These are phyloP conservation scores for Salvator merianae DNA, from an alignment of 2,113 vertebrate genomes.

Conservation along the genomic window DNA sequence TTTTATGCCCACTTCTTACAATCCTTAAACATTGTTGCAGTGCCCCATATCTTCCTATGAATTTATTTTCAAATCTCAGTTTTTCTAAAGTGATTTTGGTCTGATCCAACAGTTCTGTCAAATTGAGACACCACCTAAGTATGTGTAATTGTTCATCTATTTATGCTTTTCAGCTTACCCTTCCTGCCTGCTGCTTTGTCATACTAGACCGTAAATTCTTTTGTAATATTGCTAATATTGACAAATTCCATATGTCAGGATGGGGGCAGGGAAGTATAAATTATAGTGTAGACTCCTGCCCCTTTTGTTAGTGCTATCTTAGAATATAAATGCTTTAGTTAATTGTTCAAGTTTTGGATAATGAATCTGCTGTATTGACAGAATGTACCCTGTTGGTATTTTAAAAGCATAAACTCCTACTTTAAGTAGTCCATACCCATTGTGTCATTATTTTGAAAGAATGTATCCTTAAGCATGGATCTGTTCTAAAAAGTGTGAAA, in stretches of 20 bases:
- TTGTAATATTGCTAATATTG: no score
- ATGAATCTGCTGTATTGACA: not conserved
- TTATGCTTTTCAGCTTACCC: not conserved
- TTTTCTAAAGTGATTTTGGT: not conserved
- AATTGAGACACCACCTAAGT: not conserved
- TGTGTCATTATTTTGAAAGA: not conserved
- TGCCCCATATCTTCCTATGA: not conserved
- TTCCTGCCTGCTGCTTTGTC: not conserved
- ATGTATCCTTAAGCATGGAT: no score
- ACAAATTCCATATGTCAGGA: no score
- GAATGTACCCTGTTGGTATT: not conserved
- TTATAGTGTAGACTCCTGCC: not conserved
- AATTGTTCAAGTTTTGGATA: not conserved
- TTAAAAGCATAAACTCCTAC: not conserved
- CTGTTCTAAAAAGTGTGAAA: not conserved
- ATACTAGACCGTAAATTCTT: not conserved
- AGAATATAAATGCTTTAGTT: not conserved
- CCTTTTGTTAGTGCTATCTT: not conserved
- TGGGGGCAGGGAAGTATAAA: not conserved
- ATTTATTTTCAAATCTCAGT: not conserved
- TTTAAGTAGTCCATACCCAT: not conserved
- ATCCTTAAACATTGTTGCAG: not conserved
- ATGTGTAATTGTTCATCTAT: not conserved
- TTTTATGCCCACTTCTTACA: not conserved
- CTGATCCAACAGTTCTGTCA: not conserved